Evolutionary conservation across 2,113 vertebrate genomes (phyloP).

Genomic region (Emydura subglobosa): DNA sequence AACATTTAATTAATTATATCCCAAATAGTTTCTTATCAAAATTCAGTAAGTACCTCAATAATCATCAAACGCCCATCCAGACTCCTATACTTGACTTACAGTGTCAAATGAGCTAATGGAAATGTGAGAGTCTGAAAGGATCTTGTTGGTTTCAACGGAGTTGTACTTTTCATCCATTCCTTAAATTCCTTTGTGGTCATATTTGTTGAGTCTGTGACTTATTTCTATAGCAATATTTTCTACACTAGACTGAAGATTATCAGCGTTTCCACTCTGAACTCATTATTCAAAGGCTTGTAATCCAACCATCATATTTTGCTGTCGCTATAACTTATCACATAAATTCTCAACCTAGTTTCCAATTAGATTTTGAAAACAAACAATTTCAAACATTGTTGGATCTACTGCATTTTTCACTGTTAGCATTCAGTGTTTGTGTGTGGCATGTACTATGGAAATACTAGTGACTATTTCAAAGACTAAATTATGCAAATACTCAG

Average conservation of each 20-base stretch:
- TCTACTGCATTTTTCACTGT: neutral
- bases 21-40: conserved; percentile 52
- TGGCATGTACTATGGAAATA: neutral
- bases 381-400: neutral
- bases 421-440: neutral
- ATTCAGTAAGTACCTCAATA: conserved; percentile 8
- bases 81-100: neutral
- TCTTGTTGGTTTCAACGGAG: neutral
- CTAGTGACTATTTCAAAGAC: neutral
- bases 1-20: conserved; percentile 53
- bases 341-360: neutral
- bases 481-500: neutral
- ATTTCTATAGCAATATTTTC: neutral
- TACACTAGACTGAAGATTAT: neutral
- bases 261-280: neutral
- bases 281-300: neutral
- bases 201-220: neutral
- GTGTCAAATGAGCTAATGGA: conserved; percentile 3
- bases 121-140: neutral
- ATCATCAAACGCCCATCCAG: conserved; percentile 16
- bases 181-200: neutral
- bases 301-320: neutral
- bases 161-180: neutral
- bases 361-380: neutral
- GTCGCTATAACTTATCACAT: neutral